Percentiles rank a stretch among this genome's conserved stretches.
Evolutionary conservation across 2,888 invertebrate genomes (phyloP).

Genomic region (Salpingus planirostris): DNA sequence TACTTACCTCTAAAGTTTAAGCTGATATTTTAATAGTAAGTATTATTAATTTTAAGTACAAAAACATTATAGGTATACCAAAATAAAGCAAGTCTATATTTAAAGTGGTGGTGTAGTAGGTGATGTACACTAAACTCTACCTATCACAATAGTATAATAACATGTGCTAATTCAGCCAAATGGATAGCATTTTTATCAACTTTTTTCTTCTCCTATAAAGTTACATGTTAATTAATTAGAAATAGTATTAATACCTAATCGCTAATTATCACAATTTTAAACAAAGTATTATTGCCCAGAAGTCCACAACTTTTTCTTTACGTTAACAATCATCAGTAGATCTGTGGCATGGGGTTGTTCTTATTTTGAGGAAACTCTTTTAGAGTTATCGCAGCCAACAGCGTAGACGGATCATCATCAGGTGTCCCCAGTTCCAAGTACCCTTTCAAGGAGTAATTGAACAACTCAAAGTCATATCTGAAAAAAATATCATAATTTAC

Average conservation of each 20-base stretch:
- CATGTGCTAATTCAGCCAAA: slow-evolving; percentile 8
- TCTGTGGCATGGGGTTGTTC: slow-evolving; percentile 20
- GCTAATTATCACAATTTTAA: slow-evolving; percentile 12
- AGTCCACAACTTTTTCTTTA: slow-evolving; percentile 5
- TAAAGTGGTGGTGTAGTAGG: not conserved
- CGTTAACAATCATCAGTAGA: slow-evolving; percentile 15
- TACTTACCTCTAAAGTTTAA: too few species aligned
- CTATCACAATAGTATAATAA: slow-evolving; percentile 15
- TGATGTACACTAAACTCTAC: slow-evolving; percentile 5
- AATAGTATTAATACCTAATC: slow-evolving; percentile 5
- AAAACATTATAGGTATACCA: slow-evolving; percentile 8
- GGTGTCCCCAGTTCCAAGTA: slow-evolving; percentile 54
- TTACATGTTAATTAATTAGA: too few species aligned
- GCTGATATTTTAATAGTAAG: too few species aligned
- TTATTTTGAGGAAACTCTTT: slow-evolving; percentile 24
- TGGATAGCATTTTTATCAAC: slow-evolving; percentile 5
- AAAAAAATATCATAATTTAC: slow-evolving; percentile 29
- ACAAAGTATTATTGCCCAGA: not conserved
- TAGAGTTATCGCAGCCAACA: slow-evolving; percentile 34
- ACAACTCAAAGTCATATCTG: slow-evolving; percentile 80
- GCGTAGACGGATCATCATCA: slow-evolving; percentile 35
- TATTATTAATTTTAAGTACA: not conserved
- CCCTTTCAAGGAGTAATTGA: slow-evolving; percentile 70
- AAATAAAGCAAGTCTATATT: slow-evolving; percentile 12
- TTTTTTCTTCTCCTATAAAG: too few species aligned